Conservation (phyloP, 2,888 invertebrate species). For the Leucania comma region DNA sequence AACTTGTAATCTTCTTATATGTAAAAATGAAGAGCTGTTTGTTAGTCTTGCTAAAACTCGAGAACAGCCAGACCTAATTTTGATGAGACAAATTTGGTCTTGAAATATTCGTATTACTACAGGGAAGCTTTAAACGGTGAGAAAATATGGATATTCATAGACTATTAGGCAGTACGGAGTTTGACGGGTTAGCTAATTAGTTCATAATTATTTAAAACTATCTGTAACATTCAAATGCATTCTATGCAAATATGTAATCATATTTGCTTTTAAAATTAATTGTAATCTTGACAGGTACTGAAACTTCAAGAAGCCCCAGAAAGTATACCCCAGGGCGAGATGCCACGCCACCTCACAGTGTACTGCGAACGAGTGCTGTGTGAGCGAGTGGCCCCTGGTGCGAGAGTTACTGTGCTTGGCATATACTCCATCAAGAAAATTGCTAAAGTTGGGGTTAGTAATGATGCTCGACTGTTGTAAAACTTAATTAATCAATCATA, state of each 20-base stretch:
- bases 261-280: background rate
- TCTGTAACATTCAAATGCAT: background rate
- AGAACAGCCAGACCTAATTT: too few species aligned
- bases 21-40: too few species aligned
- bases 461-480: background rate
- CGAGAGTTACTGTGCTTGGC: conserved; percentile 97
- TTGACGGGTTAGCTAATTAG: too few species aligned
- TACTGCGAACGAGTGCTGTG: conserved; percentile 98
- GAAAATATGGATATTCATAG: too few species aligned
- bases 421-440: conserved; percentile 99
- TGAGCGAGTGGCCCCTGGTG: conserved; percentile 98
- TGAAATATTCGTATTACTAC: too few species aligned
- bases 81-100: too few species aligned
- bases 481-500: background rate
- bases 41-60: too few species aligned
- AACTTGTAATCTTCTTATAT: too few species aligned
- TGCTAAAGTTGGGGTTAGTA: conserved; percentile 91
- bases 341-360: conserved; percentile 98
- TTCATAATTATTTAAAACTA: background rate
- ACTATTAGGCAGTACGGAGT: too few species aligned
- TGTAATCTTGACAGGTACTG: conserved; percentile 89
- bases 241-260: background rate
- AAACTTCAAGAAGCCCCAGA: conserved; percentile 99
- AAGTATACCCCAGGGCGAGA: conserved; percentile 97
- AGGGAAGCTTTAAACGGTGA: too few species aligned